Conservation (phyloP, 2,113 vertebrate species). For the Callionymus lyra region DNA sequence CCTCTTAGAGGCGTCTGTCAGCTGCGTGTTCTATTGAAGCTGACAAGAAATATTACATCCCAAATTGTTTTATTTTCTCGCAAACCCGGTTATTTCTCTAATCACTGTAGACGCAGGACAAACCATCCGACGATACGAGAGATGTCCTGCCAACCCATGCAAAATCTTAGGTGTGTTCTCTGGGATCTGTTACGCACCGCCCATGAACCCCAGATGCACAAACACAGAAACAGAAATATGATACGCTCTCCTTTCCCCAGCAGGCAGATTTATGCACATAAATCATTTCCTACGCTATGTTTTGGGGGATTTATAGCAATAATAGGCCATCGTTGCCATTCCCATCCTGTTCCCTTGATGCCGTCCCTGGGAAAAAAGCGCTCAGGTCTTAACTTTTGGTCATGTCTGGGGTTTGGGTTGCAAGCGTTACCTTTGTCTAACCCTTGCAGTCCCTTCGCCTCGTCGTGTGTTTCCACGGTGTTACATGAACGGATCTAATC, state of each 20-base stretch:
- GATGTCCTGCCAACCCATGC: constrained; percentile 61
- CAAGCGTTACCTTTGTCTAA: constrained; percentile 57
- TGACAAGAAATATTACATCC: constrained; percentile 19
- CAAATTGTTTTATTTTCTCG: constrained; percentile 15
- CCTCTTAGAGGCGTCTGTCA: constrained; percentile 16
- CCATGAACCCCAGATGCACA: constrained; percentile 65
- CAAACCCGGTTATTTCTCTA: constrained; percentile 30
- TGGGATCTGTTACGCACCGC: constrained; percentile 59
- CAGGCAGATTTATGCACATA: constrained; percentile 63
- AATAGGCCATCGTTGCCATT: constrained; percentile 64
- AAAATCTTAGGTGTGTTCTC: constrained; percentile 58
- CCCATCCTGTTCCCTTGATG: constrained; percentile 58
- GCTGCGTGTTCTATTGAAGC: constrained; percentile 7
- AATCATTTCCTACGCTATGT: constrained; percentile 69
- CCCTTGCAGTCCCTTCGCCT: constrained; percentile 47
- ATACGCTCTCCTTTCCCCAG: constrained; percentile 56
- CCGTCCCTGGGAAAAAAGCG: constrained; percentile 58
- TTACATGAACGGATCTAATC: constrained; percentile 50
- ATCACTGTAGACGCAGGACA: constrained; percentile 46
- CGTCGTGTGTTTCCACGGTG: constrained; percentile 51
- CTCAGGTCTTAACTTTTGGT: constrained; percentile 59
- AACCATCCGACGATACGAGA: constrained; percentile 57
- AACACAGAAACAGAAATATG: constrained; percentile 61
- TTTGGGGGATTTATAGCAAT: constrained; percentile 66
- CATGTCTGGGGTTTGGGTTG: constrained; percentile 58